Base-by-base conservation (phyloP, 2,113 vertebrate species). In the Tachuris rubrigastra region DNA sequence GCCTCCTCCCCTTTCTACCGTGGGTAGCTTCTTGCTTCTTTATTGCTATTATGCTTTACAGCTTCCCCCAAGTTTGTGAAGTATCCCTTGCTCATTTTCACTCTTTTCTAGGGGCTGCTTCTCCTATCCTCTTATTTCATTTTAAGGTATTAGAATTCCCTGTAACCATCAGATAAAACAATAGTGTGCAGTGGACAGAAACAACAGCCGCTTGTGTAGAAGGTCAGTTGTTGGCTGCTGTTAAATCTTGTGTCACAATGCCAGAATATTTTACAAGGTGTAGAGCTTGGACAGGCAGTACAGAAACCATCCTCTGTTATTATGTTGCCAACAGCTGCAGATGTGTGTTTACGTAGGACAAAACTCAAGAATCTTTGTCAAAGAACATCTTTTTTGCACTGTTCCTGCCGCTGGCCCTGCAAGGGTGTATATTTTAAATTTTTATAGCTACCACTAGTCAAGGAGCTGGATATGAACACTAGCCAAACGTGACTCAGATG, bases 401-500 rank as follows among this genome's bases (percentile, higher is more conserved):
- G 19, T 66, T 94, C 14, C 9, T 91, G 66, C n/a, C 37, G 42
- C 25, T 1, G 3, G 15, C 74, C 90, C 69, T 72, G 50, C 49
- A 72, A 81, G 52, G 52, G 8, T 63, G 22, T 71, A 1, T 66
- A 5, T 31, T 89, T 71, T 49, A 23, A 28, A 56, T 42, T 30
- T 89, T 80, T 44, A 33, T 55, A 86, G 72, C 30, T 74, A 24
- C 55, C 55, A 41, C 55, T 24, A 56, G 0, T 86, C 16, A 84
- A 87, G 76, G 49, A 62, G 59, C 46, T 85, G 31, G 81, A 12
- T 92, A 27, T 4, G n/a, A 85, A 88, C 23, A 28, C 56, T 89
- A 55, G 65, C 89, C 89, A 96, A 89, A 85, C 2, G 4, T 85
- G 95, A 92, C 87, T 94, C 85, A 94, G 67, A 66, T 78, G 69